These are phyloP conservation scores for Acleris cristana DNA, from an alignment of 2,888 invertebrate genomes.

Conservation along the genomic window DNA sequence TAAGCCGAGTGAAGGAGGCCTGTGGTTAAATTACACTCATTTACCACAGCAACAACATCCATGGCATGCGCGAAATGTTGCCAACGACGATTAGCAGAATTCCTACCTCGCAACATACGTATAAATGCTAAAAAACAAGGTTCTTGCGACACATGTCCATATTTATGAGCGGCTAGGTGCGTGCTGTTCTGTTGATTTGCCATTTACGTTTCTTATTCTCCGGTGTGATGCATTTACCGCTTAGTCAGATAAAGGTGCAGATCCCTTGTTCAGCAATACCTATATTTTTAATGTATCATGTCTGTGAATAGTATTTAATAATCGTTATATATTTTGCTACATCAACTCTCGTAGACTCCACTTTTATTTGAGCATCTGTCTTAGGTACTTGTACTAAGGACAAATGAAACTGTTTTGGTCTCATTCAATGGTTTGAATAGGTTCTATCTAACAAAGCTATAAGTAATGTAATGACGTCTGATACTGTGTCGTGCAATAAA, in stretches of 20 bases:
- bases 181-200: conserved; percentile 63
- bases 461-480: background rate
- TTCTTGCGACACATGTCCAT: conserved; percentile 64
- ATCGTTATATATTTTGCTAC: background rate
- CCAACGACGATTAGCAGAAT: conserved; percentile 79
- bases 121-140: conserved; percentile 76
- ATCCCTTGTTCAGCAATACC: conserved; percentile 45
- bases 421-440: too few relatives aligned
- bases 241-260: conserved; percentile 56
- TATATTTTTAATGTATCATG: conserved; percentile 24
- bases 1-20: conserved; percentile 54
- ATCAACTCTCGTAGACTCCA: background rate
- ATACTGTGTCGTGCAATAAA: conserved; percentile 53
- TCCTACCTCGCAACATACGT: conserved; percentile 74
- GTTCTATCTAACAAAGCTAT: background rate
- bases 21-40: conserved; percentile 77
- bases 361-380: too few relatives aligned
- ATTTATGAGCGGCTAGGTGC: conserved; percentile 48
- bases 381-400: too few relatives aligned
- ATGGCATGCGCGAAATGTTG: conserved; percentile 74
- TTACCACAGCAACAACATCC: conserved; percentile 69
- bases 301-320: background rate
- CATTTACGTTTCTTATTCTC: conserved; percentile 58
- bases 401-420: too few relatives aligned
- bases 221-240: conserved; percentile 52